These are phyloP conservation scores for Iguana delicatissima DNA, from an alignment of 2,797 vertebrate species.

Conservation along the genomic window DNA sequence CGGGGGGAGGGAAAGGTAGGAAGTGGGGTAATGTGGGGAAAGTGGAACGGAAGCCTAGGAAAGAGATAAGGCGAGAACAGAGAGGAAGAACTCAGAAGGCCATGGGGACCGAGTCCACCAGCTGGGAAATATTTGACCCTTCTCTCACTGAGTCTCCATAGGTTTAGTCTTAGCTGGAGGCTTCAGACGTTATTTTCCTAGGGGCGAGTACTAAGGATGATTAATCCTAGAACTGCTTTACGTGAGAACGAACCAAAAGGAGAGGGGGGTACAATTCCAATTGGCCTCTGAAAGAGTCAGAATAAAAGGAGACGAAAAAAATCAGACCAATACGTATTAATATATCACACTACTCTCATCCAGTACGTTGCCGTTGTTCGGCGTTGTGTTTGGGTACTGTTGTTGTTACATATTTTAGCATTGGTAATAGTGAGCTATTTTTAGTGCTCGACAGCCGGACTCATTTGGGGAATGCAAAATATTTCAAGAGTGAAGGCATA, in stretches of 20 bases:
- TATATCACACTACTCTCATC: neutral
- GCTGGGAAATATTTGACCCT: too few species aligned
- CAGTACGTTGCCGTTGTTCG: neutral
- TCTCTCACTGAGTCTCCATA: neutral
- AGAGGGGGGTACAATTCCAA: neutral
- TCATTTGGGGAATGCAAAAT: slow-evolving; percentile 43
- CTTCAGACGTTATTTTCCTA: neutral
- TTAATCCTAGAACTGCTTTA: neutral
- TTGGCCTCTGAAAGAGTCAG: neutral
- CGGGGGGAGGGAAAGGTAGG: neutral
- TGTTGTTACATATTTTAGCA: neutral
- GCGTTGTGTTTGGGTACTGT: slow-evolving; percentile 32
- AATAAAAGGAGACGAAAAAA: slow-evolving; percentile 13
- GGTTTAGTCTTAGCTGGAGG: neutral
- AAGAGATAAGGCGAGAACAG: slow-evolving; percentile 33
- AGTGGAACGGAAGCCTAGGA: too few species aligned
- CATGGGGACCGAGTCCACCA: neutral
- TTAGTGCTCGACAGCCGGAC: slow-evolving; percentile 50
- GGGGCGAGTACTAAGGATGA: too few species aligned
- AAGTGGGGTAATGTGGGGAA: neutral
- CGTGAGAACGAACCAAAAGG: neutral
- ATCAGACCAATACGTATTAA: neutral
- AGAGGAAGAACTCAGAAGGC: neutral
- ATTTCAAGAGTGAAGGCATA: slow-evolving; percentile 10
- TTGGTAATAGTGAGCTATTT: slow-evolving; percentile 44